Evolutionary conservation across 2,113 vertebrate species (phyloP), one percentile per base, ranked within the genome.

Genomic region (Rhinoderma darwinii): DNA sequence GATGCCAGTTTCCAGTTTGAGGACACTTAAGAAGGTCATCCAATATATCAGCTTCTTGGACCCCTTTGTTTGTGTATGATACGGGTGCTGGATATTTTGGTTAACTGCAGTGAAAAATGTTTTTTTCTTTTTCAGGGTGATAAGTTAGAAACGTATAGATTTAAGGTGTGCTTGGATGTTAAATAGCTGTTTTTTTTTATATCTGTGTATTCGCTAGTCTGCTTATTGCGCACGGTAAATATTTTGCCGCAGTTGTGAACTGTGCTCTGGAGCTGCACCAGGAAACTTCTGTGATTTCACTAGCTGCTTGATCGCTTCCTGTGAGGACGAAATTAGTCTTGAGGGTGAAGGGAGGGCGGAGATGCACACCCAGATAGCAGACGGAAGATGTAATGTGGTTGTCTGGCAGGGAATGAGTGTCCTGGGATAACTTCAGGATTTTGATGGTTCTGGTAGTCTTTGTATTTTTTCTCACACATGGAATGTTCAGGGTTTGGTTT

Each of bases 281-380:
- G 39, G 72, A 77, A 85, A 43, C 54, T 8, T 27, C 83, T 35
- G 72, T 8, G 27, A 75, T 47, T 50, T 70, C 27, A 83, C 51
- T 83, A 70, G 63, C 41, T 51, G 81, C 22, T 27, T 27, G 50
- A 75, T 84, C 74, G 68, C 68, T 56, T 84, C 50, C 82, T 74
- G 50, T 50, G 54, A 8, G 30, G 68, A 27, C 41, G 22, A 17
- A 25, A 22, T 41, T 30, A 54, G 63, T 15, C 35, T 27, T 39
- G 20, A 56, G 32, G 25, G 27, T 27, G 50, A 39, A 37, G 43
- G 12, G 30, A 56, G 30, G 66, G 15, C 10, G 44, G 17, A 5
- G 37, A 20, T 20, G 17, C 68, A 74, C 70, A 84, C 50, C 47
- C 47, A 54, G 70, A 73, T 84, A 84, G 47, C 44, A 56, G 10